These are phyloP conservation scores for Nomada fabriciana DNA, from an alignment of 2,888 invertebrate species.

Conservation along the genomic window DNA sequence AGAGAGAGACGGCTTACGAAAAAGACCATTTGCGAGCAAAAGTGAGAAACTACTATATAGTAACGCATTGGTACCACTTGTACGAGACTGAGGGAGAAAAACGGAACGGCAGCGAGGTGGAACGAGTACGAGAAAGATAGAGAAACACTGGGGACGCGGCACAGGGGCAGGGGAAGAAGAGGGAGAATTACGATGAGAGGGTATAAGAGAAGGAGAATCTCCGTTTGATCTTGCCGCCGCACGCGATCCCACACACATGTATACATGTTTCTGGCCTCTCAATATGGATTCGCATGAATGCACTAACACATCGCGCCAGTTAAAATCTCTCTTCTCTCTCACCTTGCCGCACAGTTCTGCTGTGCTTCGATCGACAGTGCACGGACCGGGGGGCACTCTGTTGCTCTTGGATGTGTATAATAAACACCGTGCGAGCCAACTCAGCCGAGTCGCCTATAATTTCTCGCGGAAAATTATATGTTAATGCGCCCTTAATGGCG, in stretches of 20 bases:
- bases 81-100: conserved; percentile 33
- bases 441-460: conserved; percentile 79
- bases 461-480: conserved; percentile 80
- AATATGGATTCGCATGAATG: conserved; percentile 75
- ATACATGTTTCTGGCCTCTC: conserved; percentile 65
- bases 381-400: conserved; percentile 55
- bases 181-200: conserved; percentile 61
- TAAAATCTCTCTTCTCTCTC: conserved; percentile 69
- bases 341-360: conserved; percentile 31
- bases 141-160: conserved; percentile 1
- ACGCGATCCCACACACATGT: conserved; percentile 81
- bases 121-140: background rate
- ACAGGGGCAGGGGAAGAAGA: conserved; percentile 25
- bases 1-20: conserved; percentile 46
- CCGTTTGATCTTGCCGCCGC: conserved; percentile 83
- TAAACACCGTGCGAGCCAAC: conserved; percentile 77
- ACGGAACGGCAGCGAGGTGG: conserved; percentile 9
- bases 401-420: conserved; percentile 73
- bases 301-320: conserved; percentile 74
- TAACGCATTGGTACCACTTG: conserved; percentile 53
- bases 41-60: conserved; percentile 62
- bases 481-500: conserved; percentile 79
- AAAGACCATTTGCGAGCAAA: conserved; percentile 61
- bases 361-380: conserved; percentile 52
- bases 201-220: conserved; percentile 63